A percentile compares a stretch with the other conserved stretches of the same genome.
phyloP scores from a whole-genome alignment of 2,113 vertebrate species.

The Melanerpes formicivorus region DNA sequence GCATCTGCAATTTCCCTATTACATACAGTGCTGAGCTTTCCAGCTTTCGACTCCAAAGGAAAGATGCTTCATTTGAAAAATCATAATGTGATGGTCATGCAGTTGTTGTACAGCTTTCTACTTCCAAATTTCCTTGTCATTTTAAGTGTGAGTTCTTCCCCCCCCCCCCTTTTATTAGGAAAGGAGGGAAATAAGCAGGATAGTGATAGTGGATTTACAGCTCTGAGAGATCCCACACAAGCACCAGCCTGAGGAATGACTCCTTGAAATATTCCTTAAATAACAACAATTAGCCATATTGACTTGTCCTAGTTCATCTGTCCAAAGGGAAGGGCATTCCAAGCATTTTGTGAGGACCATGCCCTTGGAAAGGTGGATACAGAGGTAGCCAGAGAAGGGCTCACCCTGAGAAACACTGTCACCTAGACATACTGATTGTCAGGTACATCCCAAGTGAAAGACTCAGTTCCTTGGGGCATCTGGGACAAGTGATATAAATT shows the following conservation, averaged over 20 bases:
- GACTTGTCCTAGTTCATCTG: not conserved
- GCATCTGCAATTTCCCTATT: not conserved
- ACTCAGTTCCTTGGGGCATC: not conserved
- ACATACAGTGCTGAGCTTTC: not conserved
- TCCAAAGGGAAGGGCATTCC: not conserved
- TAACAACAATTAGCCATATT: not conserved
- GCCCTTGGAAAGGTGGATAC: not conserved
- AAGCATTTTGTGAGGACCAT: not conserved
- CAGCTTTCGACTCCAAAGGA: not conserved
- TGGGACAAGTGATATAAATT: not conserved
- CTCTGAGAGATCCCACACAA: not conserved
- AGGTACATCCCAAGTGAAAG: not conserved
- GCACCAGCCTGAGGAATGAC: not conserved
- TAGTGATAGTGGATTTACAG: not conserved
- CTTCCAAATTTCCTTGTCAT: not conserved
- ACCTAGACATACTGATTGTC: not conserved
- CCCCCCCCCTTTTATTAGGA: not conserved
- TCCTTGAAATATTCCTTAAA: not conserved
- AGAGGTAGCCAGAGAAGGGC: not conserved
- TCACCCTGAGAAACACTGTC: not conserved
- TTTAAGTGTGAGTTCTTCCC: not conserved
- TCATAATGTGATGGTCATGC: not conserved
- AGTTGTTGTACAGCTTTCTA: not conserved
- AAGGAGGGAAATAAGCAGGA: not conserved
- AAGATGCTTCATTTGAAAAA: not conserved